phyloP scores from a whole-genome alignment of 2,888 invertebrate genomes.

The Tenthredo amoena region DNA sequence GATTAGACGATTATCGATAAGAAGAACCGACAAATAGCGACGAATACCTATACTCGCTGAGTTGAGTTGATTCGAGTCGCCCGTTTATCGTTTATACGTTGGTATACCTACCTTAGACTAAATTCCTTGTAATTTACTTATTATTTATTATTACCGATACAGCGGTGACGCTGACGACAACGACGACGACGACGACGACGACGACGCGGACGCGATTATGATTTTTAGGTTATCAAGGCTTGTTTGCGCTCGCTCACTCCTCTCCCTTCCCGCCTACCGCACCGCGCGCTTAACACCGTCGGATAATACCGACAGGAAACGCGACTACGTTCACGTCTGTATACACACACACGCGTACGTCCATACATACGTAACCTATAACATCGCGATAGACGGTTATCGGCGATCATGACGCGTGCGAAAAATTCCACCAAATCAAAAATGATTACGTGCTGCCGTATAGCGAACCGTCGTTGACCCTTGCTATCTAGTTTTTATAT shows the following conservation, averaged over 20 bases:
- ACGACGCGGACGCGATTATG: slow-evolving; percentile 9
- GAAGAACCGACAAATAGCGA: slow-evolving; percentile 35
- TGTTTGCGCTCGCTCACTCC: slow-evolving; percentile 17
- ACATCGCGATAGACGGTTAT: neutral
- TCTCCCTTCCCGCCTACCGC: neutral
- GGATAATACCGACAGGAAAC: neutral
- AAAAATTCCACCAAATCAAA: slow-evolving; percentile 27
- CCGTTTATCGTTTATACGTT: neutral
- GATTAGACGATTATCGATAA: slow-evolving; percentile 51
- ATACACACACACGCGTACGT: neutral
- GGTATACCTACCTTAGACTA: neutral
- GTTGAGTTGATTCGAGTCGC: neutral
- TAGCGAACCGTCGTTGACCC: neutral
- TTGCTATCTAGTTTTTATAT: neutral
- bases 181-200: neutral
- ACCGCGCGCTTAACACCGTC: neutral
- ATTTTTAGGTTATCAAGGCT: slow-evolving; percentile 23
- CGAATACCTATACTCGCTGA: neutral
- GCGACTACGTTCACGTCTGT: neutral
- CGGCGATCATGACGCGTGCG: slow-evolving; percentile 20
- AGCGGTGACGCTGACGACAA: neutral
- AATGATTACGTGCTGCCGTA: neutral
- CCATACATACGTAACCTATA: neutral
- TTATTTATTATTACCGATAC: slow-evolving; percentile 26
- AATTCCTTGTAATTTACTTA: slow-evolving; percentile 32